phyloP scores from a whole-genome alignment of 2,888 invertebrate genomes.

The Morpho helenor region DNA sequence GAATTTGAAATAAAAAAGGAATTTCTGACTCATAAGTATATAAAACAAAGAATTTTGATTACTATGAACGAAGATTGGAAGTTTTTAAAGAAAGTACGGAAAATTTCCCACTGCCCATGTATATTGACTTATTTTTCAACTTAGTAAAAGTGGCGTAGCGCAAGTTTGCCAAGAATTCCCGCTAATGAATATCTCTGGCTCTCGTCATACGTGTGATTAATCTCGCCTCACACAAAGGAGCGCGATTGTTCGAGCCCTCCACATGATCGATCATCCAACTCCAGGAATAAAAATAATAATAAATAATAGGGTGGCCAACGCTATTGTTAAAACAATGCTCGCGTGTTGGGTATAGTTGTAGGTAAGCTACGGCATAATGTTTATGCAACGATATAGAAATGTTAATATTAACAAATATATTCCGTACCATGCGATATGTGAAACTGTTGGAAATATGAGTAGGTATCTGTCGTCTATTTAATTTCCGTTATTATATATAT shows the following conservation, averaged over 20 bases:
- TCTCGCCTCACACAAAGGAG: slow-evolving; percentile 69
- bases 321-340: slow-evolving; percentile 65
- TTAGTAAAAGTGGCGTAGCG: slow-evolving; percentile 25
- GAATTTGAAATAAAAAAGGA: no score
- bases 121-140: slow-evolving; percentile 29
- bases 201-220: slow-evolving; percentile 70
- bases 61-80: no score
- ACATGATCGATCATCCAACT: slow-evolving; percentile 70
- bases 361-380: slow-evolving; percentile 22
- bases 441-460: background rate
- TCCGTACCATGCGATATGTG: background rate
- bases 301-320: slow-evolving; percentile 60
- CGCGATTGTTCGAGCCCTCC: slow-evolving; percentile 62
- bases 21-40: no score
- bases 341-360: slow-evolving; percentile 63
- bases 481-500: no score
- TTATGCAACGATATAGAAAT: slow-evolving; percentile 7
- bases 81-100: slow-evolving; percentile 9
- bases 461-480: background rate
- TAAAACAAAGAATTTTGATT: no score
- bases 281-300: slow-evolving; percentile 75
- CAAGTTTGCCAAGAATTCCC: slow-evolving; percentile 41
- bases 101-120: slow-evolving; percentile 14
- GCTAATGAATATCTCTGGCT: slow-evolving; percentile 66
- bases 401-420: slow-evolving; percentile 7